phyloP scores from a whole-genome alignment of 2,888 invertebrate species.

The Ormyrus pomaceus region DNA sequence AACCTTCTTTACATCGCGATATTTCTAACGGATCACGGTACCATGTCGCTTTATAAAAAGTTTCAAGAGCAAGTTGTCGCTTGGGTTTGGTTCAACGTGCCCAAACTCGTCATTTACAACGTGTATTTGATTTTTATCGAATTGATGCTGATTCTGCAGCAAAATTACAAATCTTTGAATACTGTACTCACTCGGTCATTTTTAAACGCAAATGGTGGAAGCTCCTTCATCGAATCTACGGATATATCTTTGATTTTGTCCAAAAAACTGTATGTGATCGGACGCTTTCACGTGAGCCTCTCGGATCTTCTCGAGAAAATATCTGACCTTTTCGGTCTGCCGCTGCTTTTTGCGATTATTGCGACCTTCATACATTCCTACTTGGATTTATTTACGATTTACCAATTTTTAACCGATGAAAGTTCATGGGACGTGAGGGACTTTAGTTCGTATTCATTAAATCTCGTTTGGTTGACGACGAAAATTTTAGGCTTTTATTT shows the following conservation, averaged over 20 bases:
- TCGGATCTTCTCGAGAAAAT: conserved; percentile 28
- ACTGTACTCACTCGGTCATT: conserved; percentile 1
- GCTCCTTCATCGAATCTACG: not conserved
- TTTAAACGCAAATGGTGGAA: not conserved
- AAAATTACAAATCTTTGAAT: conserved; percentile 29
- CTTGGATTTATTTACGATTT: conserved; percentile 30
- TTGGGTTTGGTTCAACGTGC: conserved; percentile 36
- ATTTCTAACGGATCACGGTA: conserved; percentile 25
- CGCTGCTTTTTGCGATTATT: conserved; percentile 5
- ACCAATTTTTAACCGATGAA: conserved; percentile 16
- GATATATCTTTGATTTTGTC: not conserved
- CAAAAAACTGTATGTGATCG: conserved; percentile 11
- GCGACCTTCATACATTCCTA: conserved; percentile 22
- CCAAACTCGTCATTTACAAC: conserved; percentile 35
- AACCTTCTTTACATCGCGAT: conserved; percentile 24
- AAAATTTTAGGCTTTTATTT: conserved; percentile 42
- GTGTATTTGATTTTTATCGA: conserved; percentile 29
- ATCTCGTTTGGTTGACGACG: conserved; percentile 26
- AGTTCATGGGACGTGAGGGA: conserved; percentile 1
- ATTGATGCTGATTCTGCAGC: conserved; percentile 10
- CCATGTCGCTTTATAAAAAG: conserved; percentile 10
- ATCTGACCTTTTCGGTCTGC: conserved; percentile 24
- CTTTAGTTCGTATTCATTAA: not conserved
- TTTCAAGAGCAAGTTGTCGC: conserved; percentile 43
- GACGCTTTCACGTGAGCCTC: conserved; percentile 25